Evolutionary conservation across 2,888 invertebrate genomes (phyloP).

Genomic region (Artemia sp.): DNA sequence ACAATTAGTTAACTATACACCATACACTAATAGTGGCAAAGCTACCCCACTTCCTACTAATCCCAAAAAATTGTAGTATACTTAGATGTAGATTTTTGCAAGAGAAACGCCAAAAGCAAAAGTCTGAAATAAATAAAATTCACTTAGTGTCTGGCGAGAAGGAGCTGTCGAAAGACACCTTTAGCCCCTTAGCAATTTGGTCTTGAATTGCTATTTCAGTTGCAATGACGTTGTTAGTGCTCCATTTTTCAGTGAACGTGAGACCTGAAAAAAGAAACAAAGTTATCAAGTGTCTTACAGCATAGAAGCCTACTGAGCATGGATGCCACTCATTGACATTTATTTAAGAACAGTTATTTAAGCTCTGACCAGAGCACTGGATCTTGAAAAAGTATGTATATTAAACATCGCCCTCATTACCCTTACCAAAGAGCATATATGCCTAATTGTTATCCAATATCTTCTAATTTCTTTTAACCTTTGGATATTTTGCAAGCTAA

Average conservation of each 20-base stretch:
- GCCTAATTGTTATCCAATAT: too few relatives aligned
- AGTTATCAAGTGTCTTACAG: not conserved
- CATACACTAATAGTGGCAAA: not conserved
- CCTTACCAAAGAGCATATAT: too few relatives aligned
- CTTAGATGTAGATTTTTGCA: not conserved
- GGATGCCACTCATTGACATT: too few relatives aligned
- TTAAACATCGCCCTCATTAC: too few relatives aligned
- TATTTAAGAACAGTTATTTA: too few relatives aligned
- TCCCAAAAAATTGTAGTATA: not conserved
- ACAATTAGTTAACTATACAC: not conserved
- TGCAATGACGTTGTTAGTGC: slow-evolving; percentile 84
- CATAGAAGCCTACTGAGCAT: too few relatives aligned
- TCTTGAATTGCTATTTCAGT: slow-evolving; percentile 82
- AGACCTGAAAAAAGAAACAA: slow-evolving; percentile 41
- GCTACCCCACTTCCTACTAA: not conserved
- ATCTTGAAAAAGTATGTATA: too few relatives aligned
- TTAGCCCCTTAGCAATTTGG: slow-evolving; percentile 75
- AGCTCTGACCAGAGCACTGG: too few relatives aligned
- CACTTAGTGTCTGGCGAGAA: slow-evolving; percentile 93
- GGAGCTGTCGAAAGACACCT: slow-evolving; percentile 72
- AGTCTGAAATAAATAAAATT: slow-evolving; percentile 26
- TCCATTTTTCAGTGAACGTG: slow-evolving; percentile 96
- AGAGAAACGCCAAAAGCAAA: not conserved
- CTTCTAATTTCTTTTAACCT: too few relatives aligned
- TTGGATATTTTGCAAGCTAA: too few relatives aligned